Evolutionary conservation across 2,888 invertebrate genomes (phyloP), one percentile per base, ranked within the genome.

Genomic region (Cordilura impudica): DNA sequence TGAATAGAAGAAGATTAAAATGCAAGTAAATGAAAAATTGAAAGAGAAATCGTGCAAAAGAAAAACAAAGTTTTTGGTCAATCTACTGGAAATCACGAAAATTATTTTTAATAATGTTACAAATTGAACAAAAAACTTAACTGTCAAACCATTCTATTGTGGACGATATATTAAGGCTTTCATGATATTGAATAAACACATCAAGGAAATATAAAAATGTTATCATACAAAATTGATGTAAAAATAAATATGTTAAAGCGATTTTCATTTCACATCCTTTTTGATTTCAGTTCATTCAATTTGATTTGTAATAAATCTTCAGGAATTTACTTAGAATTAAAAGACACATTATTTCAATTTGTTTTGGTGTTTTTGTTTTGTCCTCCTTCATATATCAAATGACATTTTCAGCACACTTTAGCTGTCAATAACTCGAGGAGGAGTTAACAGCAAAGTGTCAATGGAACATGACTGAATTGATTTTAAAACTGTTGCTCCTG

Each of bases 361-460:
- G 4, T 26, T 14, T 56, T 39, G 6, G 18, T 54, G 18, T 51
- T 1, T 8, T 2, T 18, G 18, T 58, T 63, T 54, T 54, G 69
- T 70, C 56, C 35, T 53, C 43, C 31, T 47, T 61, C 56, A 56
- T 71, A n/a, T 31, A 71, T 79, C 61, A 71, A 75, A 71, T 79
- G 75, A 71, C 71, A 71, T 19, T 67, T 70, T 43, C 60, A 75
- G 71, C 79, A 79, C 79, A 79, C 79, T 79, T 79, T 79, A 75
- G 75, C 79, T 79, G 79, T 79, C 79, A 79, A 75, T 79, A 79
- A 51, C 61, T 75, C 26, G 67, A 75, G 47, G 65, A 71, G 75
- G 66, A 71, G 75, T 79, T 74, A 71, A 70, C 43, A 61, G 8
- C 49, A 6, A 74, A 70, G 74, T 79, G 74, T 79, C 71, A 79